A percentile compares a stretch with the other conserved stretches of the same genome.
phyloP scores from a whole-genome alignment of 2,888 invertebrate genomes.

The Ceriagrion tenellum region DNA sequence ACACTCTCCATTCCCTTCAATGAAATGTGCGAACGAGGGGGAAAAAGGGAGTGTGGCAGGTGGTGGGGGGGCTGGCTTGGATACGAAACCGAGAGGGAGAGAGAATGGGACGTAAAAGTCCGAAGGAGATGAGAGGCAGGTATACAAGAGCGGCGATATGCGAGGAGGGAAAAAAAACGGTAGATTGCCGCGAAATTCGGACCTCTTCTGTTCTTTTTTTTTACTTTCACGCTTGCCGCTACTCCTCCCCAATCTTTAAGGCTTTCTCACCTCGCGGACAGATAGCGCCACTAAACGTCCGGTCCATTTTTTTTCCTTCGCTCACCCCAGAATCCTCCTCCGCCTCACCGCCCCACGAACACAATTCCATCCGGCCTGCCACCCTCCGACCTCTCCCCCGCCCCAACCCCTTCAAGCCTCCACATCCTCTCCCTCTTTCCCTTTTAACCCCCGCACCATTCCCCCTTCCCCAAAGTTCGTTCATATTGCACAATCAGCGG shows the following conservation, averaged over 20 bases:
- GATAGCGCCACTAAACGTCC: not conserved
- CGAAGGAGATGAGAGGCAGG: not conserved
- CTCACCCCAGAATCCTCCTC: not conserved
- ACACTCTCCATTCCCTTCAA: too few relatives aligned
- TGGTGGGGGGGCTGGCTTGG: not conserved
- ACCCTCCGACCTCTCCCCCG: not conserved
- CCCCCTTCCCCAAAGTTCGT: too few relatives aligned
- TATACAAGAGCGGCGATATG: not conserved
- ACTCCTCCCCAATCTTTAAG: not conserved
- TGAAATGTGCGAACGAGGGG: too few relatives aligned
- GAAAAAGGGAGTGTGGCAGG: too few relatives aligned
- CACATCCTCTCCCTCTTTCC: too few relatives aligned
- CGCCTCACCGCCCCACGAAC: not conserved
- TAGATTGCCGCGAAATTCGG: not conserved
- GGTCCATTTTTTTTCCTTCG: not conserved
- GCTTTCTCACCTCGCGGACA: conserved; percentile 7
- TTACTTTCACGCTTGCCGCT: not conserved
- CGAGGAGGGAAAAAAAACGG: not conserved
- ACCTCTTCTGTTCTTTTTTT: not conserved
- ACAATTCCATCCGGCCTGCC: not conserved
- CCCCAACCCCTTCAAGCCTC: too few relatives aligned
- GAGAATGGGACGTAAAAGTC: not conserved
- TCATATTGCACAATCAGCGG: too few relatives aligned
- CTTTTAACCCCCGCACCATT: too few relatives aligned
- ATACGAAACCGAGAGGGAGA: not conserved